These are phyloP conservation scores for Xylocampa areola DNA, from an alignment of 2,888 invertebrate genomes.

Conservation along the genomic window DNA sequence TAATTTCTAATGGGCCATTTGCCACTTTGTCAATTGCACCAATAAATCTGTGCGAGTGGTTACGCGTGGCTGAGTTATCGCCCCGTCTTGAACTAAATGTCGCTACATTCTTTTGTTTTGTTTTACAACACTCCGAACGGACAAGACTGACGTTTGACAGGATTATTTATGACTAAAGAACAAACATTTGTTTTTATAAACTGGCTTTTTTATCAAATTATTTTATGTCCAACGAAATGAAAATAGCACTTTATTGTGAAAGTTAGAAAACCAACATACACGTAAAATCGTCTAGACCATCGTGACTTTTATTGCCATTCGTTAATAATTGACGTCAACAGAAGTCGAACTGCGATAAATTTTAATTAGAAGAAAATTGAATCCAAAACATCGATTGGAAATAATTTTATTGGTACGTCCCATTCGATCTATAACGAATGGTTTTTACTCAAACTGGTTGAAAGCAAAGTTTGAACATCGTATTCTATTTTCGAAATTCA, in stretches of 20 bases:
- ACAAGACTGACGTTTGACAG: conserved; percentile 47
- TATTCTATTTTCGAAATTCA: conserved; percentile 77
- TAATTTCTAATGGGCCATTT: conserved; percentile 90
- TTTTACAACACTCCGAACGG: conserved; percentile 53
- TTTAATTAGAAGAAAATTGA: conserved; percentile 77
- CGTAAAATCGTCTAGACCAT: conserved; percentile 55
- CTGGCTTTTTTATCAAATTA: conserved; percentile 18
- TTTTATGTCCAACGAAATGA: conserved; percentile 21
- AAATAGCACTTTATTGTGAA: conserved; percentile 48
- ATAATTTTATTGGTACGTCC: conserved; percentile 75
- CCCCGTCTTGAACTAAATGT: conserved; percentile 81
- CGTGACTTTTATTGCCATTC: conserved; percentile 52
- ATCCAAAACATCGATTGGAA: conserved; percentile 74
- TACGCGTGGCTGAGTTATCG: conserved; percentile 81
- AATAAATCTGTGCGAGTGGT: conserved; percentile 85
- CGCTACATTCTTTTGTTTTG: conserved; percentile 84
- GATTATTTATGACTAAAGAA: conserved; percentile 28
- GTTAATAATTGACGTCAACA: conserved; percentile 58
- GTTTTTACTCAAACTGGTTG: conserved; percentile 72
- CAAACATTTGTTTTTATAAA: conserved; percentile 18
- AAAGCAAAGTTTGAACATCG: conserved; percentile 82
- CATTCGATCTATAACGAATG: conserved; percentile 75
- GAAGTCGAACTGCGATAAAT: conserved; percentile 65
- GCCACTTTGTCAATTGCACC: conserved; percentile 90
- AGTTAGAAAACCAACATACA: conserved; percentile 51